These are phyloP conservation scores for Corella eumyota DNA, from an alignment of 23 tunicate genomes.

Conservation along the genomic window DNA sequence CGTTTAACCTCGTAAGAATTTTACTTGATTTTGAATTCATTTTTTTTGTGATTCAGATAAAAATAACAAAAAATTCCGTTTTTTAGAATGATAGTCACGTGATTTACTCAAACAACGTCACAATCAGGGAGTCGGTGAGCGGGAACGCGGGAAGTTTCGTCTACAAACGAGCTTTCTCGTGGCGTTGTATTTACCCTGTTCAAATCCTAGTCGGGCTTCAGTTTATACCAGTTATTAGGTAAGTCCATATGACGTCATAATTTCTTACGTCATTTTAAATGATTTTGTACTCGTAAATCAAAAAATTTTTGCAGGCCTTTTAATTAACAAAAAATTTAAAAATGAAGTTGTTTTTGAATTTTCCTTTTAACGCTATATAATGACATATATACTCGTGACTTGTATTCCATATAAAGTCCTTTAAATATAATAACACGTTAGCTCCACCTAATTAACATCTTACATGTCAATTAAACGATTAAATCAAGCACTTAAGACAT, in stretches of 20 bases:
- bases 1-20: conserved; percentile 27
- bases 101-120: conserved; percentile 41
- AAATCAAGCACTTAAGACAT: too few species aligned
- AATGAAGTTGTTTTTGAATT: background rate
- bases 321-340: background rate
- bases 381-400: too few species aligned
- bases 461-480: too few species aligned
- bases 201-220: conserved; percentile 37
- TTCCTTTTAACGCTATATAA: background rate
- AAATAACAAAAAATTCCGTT: background rate
- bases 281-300: background rate
- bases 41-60: background rate
- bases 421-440: too few species aligned
- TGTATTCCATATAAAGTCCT: too few species aligned
- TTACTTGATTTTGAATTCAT: background rate
- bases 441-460: too few species aligned
- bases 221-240: conserved; percentile 57
- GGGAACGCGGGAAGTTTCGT: background rate
- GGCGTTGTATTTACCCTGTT: conserved; percentile 59
- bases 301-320: background rate
- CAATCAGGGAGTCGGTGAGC: background rate
- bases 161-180: conserved; percentile 27
- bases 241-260: too few species aligned
- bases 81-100: conserved; percentile 72
- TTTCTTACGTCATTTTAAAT: too few species aligned